Percentiles rank a stretch among this genome's conserved stretches.
These are phyloP conservation scores for Papilio gigon DNA, from an alignment of 2,888 invertebrate species.

Conservation along the genomic window DNA sequence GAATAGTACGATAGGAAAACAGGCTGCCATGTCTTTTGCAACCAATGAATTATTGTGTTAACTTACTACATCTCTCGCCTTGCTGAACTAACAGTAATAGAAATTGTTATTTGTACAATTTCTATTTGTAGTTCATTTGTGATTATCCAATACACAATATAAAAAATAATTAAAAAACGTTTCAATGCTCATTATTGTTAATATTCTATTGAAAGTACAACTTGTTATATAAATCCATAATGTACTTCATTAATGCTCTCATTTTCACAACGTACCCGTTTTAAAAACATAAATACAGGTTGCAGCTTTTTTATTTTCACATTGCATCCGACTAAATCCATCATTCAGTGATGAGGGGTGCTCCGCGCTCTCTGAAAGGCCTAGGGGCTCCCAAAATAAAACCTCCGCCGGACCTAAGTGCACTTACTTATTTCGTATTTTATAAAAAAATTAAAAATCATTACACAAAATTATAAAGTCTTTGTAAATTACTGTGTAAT, in stretches of 20 bases:
- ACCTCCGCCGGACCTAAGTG: slow-evolving; percentile 26
- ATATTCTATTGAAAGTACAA: neutral
- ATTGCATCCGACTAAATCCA: slow-evolving; percentile 21
- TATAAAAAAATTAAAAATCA: neutral
- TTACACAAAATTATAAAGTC: neutral
- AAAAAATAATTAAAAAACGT: too few relatives aligned
- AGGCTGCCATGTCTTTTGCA: too few relatives aligned
- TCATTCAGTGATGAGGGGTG: slow-evolving; percentile 19
- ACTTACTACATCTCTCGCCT: too few relatives aligned
- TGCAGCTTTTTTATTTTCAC: slow-evolving; percentile 14
- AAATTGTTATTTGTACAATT: too few relatives aligned
- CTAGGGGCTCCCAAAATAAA: slow-evolving; percentile 31
- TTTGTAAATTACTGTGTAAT: neutral
- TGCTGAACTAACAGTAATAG: too few relatives aligned
- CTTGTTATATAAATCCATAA: slow-evolving; percentile 13
- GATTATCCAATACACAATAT: too few relatives aligned
- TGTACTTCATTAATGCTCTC: neutral
- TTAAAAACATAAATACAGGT: slow-evolving; percentile 7
- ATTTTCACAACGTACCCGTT: slow-evolving; percentile 14
- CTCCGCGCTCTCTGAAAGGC: slow-evolving; percentile 24
- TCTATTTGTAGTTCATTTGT: too few relatives aligned
- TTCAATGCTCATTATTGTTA: too few relatives aligned
- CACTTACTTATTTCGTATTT: slow-evolving; percentile 30
- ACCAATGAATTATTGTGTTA: too few relatives aligned
- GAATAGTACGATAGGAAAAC: too few relatives aligned